These are phyloP conservation scores for Beroe ovata DNA, from an alignment of 37 sponge, comb jelly and placozoan species.

Conservation along the genomic window DNA sequence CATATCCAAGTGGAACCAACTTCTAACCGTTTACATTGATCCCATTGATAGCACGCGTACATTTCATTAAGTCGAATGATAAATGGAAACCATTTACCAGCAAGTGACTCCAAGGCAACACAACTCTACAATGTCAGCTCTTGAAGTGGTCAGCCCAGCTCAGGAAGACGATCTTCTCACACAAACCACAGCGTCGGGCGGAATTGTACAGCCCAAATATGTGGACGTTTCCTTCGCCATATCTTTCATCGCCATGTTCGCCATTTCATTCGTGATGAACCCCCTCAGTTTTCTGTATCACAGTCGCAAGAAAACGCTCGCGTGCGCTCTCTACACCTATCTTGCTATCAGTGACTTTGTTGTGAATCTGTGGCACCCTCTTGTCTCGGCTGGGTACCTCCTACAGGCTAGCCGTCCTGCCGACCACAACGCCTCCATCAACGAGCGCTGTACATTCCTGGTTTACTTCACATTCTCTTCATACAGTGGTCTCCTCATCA, in stretches of 20 bases:
- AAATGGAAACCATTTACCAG: neutral
- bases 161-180: neutral
- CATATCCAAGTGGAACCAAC: too few relatives aligned
- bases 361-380: slow-evolving; percentile 47
- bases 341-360: slow-evolving; percentile 65
- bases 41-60: too few relatives aligned
- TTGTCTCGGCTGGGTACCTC: neutral
- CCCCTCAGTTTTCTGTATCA: slow-evolving; percentile 64
- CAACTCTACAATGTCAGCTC: too few relatives aligned
- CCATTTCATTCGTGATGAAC: slow-evolving; percentile 28
- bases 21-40: too few relatives aligned
- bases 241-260: slow-evolving; percentile 19
- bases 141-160: too few relatives aligned
- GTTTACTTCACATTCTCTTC: slow-evolving; percentile 31
- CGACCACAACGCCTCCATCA: slow-evolving; percentile 14
- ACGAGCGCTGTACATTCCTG: slow-evolving; percentile 33
- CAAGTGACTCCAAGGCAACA: too few relatives aligned
- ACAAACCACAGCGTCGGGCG: neutral
- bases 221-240: slow-evolving; percentile 1
- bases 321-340: slow-evolving; percentile 47
- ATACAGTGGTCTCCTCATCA: slow-evolving; percentile 55
- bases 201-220: neutral
- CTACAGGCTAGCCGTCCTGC: neutral
- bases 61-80: too few relatives aligned
- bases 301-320: slow-evolving; percentile 18